Conservation (phyloP, 1,140 invertebrate species). For the Aphelenchoides besseyi region DNA sequence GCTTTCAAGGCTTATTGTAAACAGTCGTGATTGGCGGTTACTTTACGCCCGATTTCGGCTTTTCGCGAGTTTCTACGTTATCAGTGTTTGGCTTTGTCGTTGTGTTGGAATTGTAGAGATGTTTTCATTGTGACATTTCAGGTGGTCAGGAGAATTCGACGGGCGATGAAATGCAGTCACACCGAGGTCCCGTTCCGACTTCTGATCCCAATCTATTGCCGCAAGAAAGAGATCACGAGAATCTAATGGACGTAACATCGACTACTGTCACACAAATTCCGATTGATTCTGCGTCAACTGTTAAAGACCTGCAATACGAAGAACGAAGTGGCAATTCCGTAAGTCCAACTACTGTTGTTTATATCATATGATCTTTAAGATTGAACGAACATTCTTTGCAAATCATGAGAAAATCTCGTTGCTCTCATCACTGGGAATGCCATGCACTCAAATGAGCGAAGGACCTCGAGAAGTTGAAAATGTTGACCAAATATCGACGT, state of each 20-base stretch:
- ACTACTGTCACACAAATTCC: not conserved
- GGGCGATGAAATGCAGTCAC: too few relatives aligned
- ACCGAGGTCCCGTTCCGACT: too few relatives aligned
- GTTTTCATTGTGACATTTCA: too few relatives aligned
- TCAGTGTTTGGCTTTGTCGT: too few relatives aligned
- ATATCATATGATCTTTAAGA: constrained; percentile 11
- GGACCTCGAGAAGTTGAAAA: not conserved
- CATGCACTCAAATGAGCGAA: constrained; percentile 15
- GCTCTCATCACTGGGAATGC: constrained; percentile 18
- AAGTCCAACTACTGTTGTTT: constrained; percentile 12
- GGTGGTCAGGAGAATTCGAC: too few relatives aligned
- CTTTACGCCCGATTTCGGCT: not conserved
- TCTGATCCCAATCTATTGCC: too few relatives aligned
- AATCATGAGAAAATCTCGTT: constrained; percentile 28
- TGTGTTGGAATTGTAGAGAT: too few relatives aligned
- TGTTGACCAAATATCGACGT: constrained; percentile 13
- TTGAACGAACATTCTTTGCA: constrained; percentile 12
- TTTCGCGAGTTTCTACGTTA: not conserved
- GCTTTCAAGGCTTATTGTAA: too few relatives aligned
- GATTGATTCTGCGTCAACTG: not conserved
- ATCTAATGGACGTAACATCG: not conserved
- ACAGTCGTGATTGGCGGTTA: not conserved
- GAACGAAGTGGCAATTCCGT: too few relatives aligned
- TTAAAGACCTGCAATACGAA: not conserved
- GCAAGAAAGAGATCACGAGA: not conserved